A percentile compares a stretch with the other conserved stretches of the same genome.
Conservation (phyloP, 2,797 vertebrate species). For the Chelon auratus region DNA sequence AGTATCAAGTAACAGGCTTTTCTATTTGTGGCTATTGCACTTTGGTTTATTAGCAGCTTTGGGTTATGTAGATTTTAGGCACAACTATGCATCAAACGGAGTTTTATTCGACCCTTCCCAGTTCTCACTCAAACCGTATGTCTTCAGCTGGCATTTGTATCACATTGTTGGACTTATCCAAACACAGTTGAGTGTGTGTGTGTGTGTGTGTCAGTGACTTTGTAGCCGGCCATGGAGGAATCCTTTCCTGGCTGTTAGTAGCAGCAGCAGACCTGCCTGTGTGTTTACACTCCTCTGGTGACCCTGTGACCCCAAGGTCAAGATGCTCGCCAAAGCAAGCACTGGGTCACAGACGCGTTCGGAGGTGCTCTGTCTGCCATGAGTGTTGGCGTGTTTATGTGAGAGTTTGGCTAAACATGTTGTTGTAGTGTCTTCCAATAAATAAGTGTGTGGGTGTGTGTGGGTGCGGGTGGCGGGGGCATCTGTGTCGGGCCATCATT, state of each 20-base stretch:
- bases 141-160: slow-evolving; percentile 76
- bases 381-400: slow-evolving; percentile 36
- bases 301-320: slow-evolving; percentile 77
- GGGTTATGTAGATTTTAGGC: slow-evolving; percentile 51
- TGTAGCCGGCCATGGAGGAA: slow-evolving; percentile 68
- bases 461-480: background rate
- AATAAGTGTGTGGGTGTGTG: slow-evolving; percentile 6
- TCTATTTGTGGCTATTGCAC: slow-evolving; percentile 22
- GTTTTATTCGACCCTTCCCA: slow-evolving; percentile 72
- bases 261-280: slow-evolving; percentile 63
- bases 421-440: slow-evolving; percentile 31
- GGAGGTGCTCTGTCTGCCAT: slow-evolving; percentile 62
- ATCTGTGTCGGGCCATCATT: slow-evolving; percentile 14
- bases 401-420: slow-evolving; percentile 39
- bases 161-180: slow-evolving; percentile 75
- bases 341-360: slow-evolving; percentile 72
- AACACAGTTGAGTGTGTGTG: slow-evolving; percentile 73
- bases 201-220: slow-evolving; percentile 62
- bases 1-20: slow-evolving; percentile 1
- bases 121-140: slow-evolving; percentile 69
- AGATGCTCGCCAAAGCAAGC: slow-evolving; percentile 65
- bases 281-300: slow-evolving; percentile 79
- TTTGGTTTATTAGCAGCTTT: slow-evolving; percentile 44
- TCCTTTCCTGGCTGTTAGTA: slow-evolving; percentile 70
- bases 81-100: slow-evolving; percentile 58